These are phyloP conservation scores for Mythimna impura DNA, from an alignment of 2,888 invertebrate genomes.

Conservation along the genomic window DNA sequence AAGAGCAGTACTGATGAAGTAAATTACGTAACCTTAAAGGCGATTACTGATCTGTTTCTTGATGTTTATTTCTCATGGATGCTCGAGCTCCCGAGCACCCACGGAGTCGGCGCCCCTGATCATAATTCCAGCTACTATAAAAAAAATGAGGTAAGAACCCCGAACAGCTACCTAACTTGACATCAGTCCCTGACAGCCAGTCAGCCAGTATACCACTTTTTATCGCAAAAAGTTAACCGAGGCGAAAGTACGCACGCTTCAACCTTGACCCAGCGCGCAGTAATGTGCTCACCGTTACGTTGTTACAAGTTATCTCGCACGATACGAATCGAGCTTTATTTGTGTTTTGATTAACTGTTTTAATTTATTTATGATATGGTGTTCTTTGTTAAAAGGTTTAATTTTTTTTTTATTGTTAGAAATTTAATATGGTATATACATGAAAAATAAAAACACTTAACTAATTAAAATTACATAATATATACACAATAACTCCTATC, in stretches of 20 bases:
- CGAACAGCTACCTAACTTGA: constrained; percentile 11
- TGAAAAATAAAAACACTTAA: too few relatives aligned
- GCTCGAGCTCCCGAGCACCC: too few relatives aligned
- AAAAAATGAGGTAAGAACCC: constrained; percentile 22
- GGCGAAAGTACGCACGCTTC: constrained; percentile 56
- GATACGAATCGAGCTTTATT: constrained; percentile 20
- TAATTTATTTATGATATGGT: not conserved
- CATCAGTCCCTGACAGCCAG: constrained; percentile 32
- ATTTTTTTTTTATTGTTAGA: too few relatives aligned
- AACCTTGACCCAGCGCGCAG: constrained; percentile 45
- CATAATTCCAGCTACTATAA: not conserved
- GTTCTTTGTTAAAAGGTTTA: too few relatives aligned
- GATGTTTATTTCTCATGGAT: too few relatives aligned
- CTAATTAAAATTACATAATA: too few relatives aligned
- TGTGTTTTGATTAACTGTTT: constrained; percentile 24
- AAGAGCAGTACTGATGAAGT: too few relatives aligned
- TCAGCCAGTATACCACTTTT: constrained; percentile 25
- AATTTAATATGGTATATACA: too few relatives aligned
- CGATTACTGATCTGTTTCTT: too few relatives aligned
- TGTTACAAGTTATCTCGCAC: constrained; percentile 33
- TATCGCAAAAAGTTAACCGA: constrained; percentile 37
- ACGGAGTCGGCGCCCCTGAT: not conserved
- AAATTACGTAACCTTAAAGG: too few relatives aligned
- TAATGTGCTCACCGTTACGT: constrained; percentile 33
- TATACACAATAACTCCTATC: too few relatives aligned